Percentiles rank a stretch among this genome's conserved stretches.
phyloP scores from a whole-genome alignment of 1,140 invertebrate genomes.

The Pogonomyrmex californicus region DNA sequence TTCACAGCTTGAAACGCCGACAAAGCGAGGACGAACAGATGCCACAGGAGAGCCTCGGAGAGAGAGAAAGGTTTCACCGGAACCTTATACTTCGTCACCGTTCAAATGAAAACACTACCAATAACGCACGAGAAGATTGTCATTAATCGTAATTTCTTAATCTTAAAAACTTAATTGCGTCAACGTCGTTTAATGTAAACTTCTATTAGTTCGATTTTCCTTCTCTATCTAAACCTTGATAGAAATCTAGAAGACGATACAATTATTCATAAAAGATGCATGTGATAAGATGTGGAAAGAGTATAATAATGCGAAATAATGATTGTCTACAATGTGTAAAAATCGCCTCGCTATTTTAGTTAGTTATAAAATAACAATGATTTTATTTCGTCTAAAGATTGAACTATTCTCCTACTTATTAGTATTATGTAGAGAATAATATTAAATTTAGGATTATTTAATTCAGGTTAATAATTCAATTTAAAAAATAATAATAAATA shows the following conservation, averaged over 20 bases:
- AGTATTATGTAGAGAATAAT: background rate
- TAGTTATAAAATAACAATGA: background rate
- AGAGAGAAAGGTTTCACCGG: slow-evolving; percentile 56
- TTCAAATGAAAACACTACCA: slow-evolving; percentile 64
- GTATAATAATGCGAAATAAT: background rate
- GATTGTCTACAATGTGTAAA: background rate
- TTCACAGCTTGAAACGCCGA: slow-evolving; percentile 80
- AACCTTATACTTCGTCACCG: slow-evolving; percentile 67
- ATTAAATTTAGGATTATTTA: background rate
- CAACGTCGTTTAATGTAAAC: background rate
- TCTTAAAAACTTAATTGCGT: slow-evolving; percentile 1
- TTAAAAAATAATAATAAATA: background rate
- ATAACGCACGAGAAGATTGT: slow-evolving; percentile 4
- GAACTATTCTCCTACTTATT: background rate
- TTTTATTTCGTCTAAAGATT: background rate
- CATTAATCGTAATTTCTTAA: slow-evolving; percentile 39
- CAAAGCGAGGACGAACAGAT: slow-evolving; percentile 75
- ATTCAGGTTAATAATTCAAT: background rate
- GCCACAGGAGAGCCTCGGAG: slow-evolving; percentile 50
- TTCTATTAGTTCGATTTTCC: background rate
- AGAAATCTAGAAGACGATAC: background rate
- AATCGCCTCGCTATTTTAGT: background rate
- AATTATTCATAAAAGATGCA: background rate
- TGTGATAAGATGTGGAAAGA: background rate
- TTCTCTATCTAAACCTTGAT: background rate